Evolutionary conservation across 2,797 vertebrate genomes (phyloP).

Genomic region (Danio choprae): DNA sequence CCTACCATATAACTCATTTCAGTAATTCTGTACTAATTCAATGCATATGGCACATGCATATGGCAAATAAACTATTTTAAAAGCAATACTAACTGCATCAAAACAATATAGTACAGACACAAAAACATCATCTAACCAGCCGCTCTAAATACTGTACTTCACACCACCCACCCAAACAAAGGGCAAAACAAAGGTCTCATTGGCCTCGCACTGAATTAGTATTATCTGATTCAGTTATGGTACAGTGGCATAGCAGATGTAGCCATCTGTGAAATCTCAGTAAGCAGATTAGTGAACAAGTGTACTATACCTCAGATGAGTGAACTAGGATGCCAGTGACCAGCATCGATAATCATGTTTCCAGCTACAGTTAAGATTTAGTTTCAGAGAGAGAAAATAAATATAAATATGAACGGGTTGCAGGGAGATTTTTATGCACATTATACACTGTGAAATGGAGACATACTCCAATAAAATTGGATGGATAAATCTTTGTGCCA

Average conservation of each 20-base stretch:
- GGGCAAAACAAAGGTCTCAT: not conserved
- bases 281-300: slow-evolving; percentile 32
- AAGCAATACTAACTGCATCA: not conserved
- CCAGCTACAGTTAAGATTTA: not conserved
- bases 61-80: not conserved
- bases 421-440: no score
- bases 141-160: not conserved
- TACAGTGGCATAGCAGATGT: slow-evolving; percentile 7
- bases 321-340: not conserved
- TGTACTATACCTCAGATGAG: slow-evolving; percentile 24
- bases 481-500: no score
- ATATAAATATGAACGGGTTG: not conserved
- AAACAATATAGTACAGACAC: not conserved
- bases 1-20: no score
- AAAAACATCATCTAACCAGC: not conserved
- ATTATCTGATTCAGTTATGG: slow-evolving; percentile 13
- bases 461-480: no score
- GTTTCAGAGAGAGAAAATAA: not conserved
- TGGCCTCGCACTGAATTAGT: slow-evolving; percentile 13
- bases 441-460: no score
- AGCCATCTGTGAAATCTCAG: slow-evolving; percentile 25
- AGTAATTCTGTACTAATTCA: not conserved
- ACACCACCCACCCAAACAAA: not conserved
- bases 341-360: not conserved
- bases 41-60: not conserved